phyloP scores from a whole-genome alignment of 1,140 invertebrate species.

The Trachymyrmex cornetzi region DNA sequence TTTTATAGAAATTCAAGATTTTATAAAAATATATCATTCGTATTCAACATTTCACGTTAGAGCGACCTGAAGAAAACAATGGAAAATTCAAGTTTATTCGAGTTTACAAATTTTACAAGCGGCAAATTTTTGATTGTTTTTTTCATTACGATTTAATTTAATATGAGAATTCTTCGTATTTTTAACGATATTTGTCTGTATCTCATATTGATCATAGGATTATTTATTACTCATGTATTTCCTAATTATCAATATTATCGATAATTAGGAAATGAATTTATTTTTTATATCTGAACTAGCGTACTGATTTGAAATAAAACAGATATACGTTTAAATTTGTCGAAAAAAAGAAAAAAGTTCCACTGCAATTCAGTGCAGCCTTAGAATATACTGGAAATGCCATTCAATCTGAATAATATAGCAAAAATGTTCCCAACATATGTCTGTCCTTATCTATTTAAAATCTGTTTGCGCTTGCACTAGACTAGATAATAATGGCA shows the following conservation, averaged over 20 bases:
- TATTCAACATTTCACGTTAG: neutral
- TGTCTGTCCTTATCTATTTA: too few relatives aligned
- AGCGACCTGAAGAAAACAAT: neutral
- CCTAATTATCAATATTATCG: neutral
- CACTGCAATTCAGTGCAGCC: too few relatives aligned
- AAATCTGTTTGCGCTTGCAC: too few relatives aligned
- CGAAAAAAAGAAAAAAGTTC: neutral
- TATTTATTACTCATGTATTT: neutral
- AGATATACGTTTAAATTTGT: neutral
- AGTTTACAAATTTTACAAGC: neutral
- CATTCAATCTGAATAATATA: too few relatives aligned
- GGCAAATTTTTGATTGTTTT: neutral
- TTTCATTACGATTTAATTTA: neutral
- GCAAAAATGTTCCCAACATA: too few relatives aligned
- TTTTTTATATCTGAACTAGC: neutral
- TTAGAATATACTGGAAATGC: too few relatives aligned
- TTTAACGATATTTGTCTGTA: neutral
- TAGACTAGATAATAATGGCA: too few relatives aligned
- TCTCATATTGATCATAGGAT: neutral
- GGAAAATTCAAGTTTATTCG: neutral
- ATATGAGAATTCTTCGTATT: neutral
- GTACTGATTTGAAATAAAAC: neutral
- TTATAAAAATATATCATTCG: constrained; percentile 12
- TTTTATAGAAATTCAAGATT: constrained; percentile 1
- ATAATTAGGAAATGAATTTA: neutral